These are phyloP conservation scores for Orthonevra nobilis DNA, from an alignment of 2,888 invertebrate species.

Conservation along the genomic window DNA sequence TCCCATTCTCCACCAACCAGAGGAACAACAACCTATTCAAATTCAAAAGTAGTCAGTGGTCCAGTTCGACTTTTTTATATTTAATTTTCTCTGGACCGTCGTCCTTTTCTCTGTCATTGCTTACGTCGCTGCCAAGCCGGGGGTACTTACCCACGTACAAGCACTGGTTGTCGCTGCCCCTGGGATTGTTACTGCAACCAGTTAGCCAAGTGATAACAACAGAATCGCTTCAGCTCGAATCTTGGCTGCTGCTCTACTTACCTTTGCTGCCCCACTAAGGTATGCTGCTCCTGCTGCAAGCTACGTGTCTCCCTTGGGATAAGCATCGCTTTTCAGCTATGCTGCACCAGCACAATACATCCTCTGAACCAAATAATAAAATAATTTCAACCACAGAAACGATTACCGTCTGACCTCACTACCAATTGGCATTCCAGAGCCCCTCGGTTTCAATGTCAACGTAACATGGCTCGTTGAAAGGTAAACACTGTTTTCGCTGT, in stretches of 20 bases:
- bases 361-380: slow-evolving; percentile 46
- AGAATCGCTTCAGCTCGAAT: slow-evolving; percentile 76
- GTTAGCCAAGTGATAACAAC: slow-evolving; percentile 67
- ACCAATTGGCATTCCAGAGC: slow-evolving; percentile 13
- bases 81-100: slow-evolving; percentile 33
- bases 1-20: slow-evolving; percentile 37
- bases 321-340: slow-evolving; percentile 29
- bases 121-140: slow-evolving; percentile 65
- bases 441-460: slow-evolving; percentile 50
- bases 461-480: slow-evolving; percentile 31
- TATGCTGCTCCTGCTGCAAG: slow-evolving; percentile 38
- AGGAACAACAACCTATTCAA: slow-evolving; percentile 49
- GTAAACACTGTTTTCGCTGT: slow-evolving; percentile 2
- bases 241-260: slow-evolving; percentile 80
- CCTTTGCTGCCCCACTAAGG: background rate
- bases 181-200: slow-evolving; percentile 65
- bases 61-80: background rate
- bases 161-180: slow-evolving; percentile 57
- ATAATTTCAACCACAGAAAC: slow-evolving; percentile 7
- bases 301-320: slow-evolving; percentile 27
- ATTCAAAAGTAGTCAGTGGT: slow-evolving; percentile 26
- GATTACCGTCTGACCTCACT: background rate
- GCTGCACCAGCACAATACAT: slow-evolving; percentile 43
- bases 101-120: slow-evolving; percentile 58
- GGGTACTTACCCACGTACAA: slow-evolving; percentile 72